These are phyloP conservation scores for Todiramphus saurophagus DNA, from an alignment of 2,113 vertebrate genomes.

Conservation along the genomic window DNA sequence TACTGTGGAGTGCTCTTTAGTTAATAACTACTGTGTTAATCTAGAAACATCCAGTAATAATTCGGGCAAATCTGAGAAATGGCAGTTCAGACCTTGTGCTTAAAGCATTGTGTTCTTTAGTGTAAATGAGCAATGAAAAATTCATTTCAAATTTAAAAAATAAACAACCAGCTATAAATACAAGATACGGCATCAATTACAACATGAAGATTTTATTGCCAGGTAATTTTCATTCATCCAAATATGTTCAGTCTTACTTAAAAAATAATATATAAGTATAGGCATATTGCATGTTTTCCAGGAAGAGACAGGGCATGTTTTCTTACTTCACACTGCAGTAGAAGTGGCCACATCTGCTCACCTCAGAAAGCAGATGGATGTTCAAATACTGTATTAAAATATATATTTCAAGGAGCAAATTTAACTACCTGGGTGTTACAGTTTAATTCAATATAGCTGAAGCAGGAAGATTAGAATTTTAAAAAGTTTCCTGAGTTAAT, in stretches of 20 bases:
- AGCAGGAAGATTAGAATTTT: slow-evolving; percentile 25
- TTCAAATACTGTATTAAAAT: slow-evolving; percentile 23
- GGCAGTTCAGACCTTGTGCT: background rate
- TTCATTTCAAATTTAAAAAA: background rate
- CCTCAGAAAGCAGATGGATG: slow-evolving; percentile 42
- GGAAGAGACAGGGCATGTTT: background rate
- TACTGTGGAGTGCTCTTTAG: background rate
- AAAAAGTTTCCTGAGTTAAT: background rate
- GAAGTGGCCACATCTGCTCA: slow-evolving; percentile 45
- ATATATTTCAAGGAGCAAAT: slow-evolving; percentile 53
- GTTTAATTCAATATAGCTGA: slow-evolving; percentile 54
- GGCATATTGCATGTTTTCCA: background rate
- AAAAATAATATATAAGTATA: background rate
- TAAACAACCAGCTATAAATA: background rate
- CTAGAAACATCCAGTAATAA: background rate
- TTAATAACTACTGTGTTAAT: background rate
- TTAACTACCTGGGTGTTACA: slow-evolving; percentile 21
- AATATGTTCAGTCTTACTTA: background rate
- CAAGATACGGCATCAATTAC: background rate
- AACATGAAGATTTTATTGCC: background rate
- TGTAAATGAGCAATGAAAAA: background rate
- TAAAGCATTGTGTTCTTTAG: background rate
- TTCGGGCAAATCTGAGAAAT: background rate
- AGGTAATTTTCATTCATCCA: background rate
- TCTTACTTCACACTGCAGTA: background rate